phyloP scores from a whole-genome alignment of 1,140 invertebrate species.

The Drosophila obscura region DNA sequence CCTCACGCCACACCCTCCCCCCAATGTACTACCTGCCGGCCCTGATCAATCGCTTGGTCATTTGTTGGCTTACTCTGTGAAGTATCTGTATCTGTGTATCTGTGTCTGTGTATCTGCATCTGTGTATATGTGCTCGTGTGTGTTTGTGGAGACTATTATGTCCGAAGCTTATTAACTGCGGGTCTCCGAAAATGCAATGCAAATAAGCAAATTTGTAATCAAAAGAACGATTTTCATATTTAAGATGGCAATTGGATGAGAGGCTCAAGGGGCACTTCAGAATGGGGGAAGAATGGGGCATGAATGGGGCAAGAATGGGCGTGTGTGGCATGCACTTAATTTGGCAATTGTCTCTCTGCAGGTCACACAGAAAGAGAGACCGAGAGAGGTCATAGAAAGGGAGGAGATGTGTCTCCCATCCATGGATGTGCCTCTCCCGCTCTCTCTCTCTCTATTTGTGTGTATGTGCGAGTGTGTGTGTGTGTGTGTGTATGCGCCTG shows the following conservation, averaged over 20 bases:
- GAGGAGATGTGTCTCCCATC: background rate
- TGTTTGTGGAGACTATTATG: slow-evolving; percentile 39
- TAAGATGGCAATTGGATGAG: slow-evolving; percentile 52
- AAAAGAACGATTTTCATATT: slow-evolving; percentile 75
- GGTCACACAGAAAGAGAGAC: background rate
- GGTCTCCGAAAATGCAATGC: slow-evolving; percentile 56
- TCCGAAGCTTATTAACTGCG: slow-evolving; percentile 63
- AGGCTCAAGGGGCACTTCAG: background rate
- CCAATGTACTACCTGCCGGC: background rate
- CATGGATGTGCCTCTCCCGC: background rate
- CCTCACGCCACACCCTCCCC: too few species aligned
- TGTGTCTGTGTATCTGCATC: background rate
- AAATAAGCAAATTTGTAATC: slow-evolving; percentile 71
- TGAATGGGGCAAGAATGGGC: slow-evolving; percentile 2
- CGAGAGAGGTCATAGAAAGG: too few species aligned
- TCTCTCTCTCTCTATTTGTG: background rate
- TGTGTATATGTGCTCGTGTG: slow-evolving; percentile 6
- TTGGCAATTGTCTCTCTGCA: slow-evolving; percentile 71
- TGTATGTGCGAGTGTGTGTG: slow-evolving; percentile 5
- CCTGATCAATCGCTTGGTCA: slow-evolving; percentile 59
- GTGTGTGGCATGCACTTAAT: slow-evolving; percentile 72
- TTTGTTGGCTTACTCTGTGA: slow-evolving; percentile 54
- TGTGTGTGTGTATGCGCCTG: slow-evolving; percentile 42
- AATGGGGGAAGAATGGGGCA: too few species aligned
- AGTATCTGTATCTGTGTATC: background rate